phyloP scores from a whole-genome alignment of 2,113 vertebrate genomes.

The Zeus faber region DNA sequence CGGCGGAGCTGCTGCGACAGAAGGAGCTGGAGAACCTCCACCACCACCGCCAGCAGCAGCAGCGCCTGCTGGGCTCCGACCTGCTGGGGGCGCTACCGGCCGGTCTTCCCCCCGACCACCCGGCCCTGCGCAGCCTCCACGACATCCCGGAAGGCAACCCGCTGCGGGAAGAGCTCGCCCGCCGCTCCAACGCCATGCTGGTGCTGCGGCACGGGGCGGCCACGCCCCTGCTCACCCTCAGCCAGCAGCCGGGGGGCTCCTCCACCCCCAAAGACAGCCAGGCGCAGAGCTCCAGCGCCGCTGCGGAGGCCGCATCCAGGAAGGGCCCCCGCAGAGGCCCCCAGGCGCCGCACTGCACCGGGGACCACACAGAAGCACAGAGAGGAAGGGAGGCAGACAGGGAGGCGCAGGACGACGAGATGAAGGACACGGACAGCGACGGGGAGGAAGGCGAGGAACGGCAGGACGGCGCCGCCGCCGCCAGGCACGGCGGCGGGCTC shows the following conservation, averaged over 20 bases:
- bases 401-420: constrained; percentile 40
- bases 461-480: constrained; percentile 52
- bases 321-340: constrained; percentile 62
- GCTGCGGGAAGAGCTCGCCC: constrained; percentile 84
- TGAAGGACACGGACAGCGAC: constrained; percentile 58
- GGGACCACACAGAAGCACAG: constrained; percentile 56
- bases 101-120: constrained; percentile 82
- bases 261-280: constrained; percentile 74
- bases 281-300: constrained; percentile 38
- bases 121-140: constrained; percentile 82
- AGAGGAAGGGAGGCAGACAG: constrained; percentile 51
- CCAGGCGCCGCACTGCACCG: constrained; percentile 45
- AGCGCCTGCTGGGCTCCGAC: constrained; percentile 81
- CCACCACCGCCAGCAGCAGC: constrained; percentile 81
- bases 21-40: constrained; percentile 90
- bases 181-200: constrained; percentile 86
- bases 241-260: constrained; percentile 65
- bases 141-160: constrained; percentile 86
- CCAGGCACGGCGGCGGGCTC: constrained; percentile 61
- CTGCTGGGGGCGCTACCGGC: constrained; percentile 76
- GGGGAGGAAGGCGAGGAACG: constrained; percentile 73
- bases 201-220: constrained; percentile 84
- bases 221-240: constrained; percentile 82
- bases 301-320: constrained; percentile 44
- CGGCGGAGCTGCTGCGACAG: constrained; percentile 89